These are phyloP conservation scores for Sesamia nonagrioides DNA, from an alignment of 1,140 invertebrate species.

Conservation along the genomic window DNA sequence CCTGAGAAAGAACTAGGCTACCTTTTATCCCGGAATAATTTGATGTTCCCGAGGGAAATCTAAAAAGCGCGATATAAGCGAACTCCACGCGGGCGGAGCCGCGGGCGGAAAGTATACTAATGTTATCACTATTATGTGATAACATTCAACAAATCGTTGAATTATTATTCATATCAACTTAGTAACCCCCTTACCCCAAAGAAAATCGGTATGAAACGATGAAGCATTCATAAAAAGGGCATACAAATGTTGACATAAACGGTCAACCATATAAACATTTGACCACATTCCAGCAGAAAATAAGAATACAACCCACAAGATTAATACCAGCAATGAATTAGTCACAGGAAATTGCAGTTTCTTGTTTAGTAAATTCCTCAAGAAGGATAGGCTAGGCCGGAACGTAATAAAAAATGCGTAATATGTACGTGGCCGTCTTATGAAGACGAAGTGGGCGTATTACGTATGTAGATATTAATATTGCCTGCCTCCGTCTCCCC, in stretches of 20 bases:
- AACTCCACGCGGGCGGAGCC: too few species aligned
- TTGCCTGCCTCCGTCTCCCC: constrained; percentile 36
- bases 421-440: constrained; percentile 58
- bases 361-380: constrained; percentile 71
- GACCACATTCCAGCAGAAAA: constrained; percentile 59
- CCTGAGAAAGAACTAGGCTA: too few species aligned
- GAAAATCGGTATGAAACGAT: background rate
- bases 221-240: background rate
- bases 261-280: constrained; percentile 24
- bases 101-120: too few species aligned
- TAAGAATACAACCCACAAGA: constrained; percentile 64
- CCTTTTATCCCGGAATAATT: too few species aligned
- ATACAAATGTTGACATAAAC: background rate
- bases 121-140: too few species aligned
- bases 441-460: constrained; percentile 63
- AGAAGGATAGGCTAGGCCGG: constrained; percentile 52
- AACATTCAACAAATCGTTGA: background rate
- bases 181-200: background rate
- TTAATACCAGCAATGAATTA: constrained; percentile 71
- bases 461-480: constrained; percentile 63
- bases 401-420: constrained; percentile 66
- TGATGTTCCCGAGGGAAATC: too few species aligned
- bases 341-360: constrained; percentile 70
- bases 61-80: too few species aligned
- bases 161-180: background rate